A percentile compares a stretch with the other conserved stretches of the same genome.
Conservation (phyloP, 2,797 vertebrate genomes). For the Lutjanus campechanus region DNA sequence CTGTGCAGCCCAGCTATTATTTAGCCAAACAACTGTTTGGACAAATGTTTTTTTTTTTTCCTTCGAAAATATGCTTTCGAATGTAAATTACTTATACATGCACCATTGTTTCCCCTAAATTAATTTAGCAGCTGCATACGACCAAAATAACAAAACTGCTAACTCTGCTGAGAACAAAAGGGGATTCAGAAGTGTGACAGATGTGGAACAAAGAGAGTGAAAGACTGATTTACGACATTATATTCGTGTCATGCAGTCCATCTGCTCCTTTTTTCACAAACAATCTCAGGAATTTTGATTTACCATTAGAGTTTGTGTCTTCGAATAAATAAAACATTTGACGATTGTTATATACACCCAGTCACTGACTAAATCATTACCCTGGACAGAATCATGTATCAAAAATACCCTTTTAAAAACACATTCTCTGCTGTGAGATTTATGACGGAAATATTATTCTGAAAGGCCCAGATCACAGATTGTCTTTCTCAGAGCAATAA, state of each 20-base stretch:
- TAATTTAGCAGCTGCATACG: slow-evolving; percentile 49
- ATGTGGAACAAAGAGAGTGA: slow-evolving; percentile 54
- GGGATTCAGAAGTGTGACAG: slow-evolving; percentile 54
- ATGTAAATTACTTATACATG: slow-evolving; percentile 42
- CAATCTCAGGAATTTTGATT: slow-evolving; percentile 43
- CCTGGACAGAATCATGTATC: background rate
- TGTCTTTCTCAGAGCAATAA: background rate
- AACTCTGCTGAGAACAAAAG: slow-evolving; percentile 35
- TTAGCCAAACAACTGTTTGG: slow-evolving; percentile 38
- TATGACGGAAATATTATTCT: background rate
- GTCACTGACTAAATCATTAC: background rate
- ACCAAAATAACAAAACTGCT: slow-evolving; percentile 15
- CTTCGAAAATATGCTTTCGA: slow-evolving; percentile 25
- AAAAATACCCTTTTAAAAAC: background rate
- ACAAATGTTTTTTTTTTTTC: slow-evolving; percentile 12
- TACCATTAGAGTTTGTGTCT: slow-evolving; percentile 21
- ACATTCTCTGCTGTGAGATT: background rate
- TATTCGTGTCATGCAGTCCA: slow-evolving; percentile 50
- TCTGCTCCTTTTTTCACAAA: slow-evolving; percentile 51
- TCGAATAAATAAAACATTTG: slow-evolving; percentile 32
- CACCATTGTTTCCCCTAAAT: slow-evolving; percentile 45
- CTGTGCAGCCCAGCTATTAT: slow-evolving; percentile 21
- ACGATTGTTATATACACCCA: background rate
- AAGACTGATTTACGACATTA: slow-evolving; percentile 58
- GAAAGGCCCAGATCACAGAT: background rate